phyloP scores from a whole-genome alignment of 2,113 vertebrate species.

The Micromys minutus region DNA sequence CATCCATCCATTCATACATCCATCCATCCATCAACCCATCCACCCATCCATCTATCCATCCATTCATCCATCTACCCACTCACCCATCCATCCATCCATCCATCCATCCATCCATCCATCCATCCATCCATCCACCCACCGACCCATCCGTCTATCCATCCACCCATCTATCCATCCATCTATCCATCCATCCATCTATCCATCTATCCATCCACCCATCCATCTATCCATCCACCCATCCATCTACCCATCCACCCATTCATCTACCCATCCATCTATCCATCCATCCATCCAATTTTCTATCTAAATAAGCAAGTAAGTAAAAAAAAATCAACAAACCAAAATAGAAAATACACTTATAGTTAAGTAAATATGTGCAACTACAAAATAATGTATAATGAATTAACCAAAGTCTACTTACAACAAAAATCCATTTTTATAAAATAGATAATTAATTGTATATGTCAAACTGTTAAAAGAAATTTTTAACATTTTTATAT shows the following conservation, averaged over 20 bases:
- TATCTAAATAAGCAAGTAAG: background rate
- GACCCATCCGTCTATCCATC: too few species aligned
- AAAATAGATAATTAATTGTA: background rate
- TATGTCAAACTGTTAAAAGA: background rate
- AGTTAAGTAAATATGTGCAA: slow-evolving; percentile 10
- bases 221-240: background rate
- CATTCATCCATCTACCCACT: background rate
- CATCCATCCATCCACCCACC: background rate
- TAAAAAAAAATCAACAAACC: background rate
- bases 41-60: background rate
- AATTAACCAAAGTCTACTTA: background rate
- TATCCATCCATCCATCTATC: too few species aligned
- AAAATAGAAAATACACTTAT: background rate
- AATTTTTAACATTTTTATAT: background rate
- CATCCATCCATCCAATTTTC: background rate
- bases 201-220: too few species aligned
- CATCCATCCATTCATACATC: background rate
- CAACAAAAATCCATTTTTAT: background rate
- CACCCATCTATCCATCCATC: too few species aligned
- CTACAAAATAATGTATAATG: background rate
- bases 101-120: background rate
- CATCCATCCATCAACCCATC: background rate
- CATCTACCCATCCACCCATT: too few species aligned
- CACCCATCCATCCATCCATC: background rate
- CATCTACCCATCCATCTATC: background rate